phyloP scores from a whole-genome alignment of 2,797 vertebrate species.

The Varecia variegata region DNA sequence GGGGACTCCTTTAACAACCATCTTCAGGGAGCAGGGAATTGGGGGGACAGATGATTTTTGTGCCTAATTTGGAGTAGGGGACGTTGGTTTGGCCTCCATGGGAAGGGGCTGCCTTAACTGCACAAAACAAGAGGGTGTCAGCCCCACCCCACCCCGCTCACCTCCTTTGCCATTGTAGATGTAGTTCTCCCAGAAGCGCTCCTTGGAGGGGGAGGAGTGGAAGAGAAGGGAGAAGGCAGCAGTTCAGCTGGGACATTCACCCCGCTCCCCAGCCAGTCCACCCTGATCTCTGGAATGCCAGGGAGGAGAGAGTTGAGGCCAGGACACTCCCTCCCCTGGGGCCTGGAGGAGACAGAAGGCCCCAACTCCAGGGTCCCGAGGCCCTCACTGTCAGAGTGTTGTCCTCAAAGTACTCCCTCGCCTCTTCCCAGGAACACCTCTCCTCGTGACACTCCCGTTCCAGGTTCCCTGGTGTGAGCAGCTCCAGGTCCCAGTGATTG shows the following conservation, averaged over 20 bases:
- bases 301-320: background rate
- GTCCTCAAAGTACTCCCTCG: conserved; percentile 90
- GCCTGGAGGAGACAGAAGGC: background rate
- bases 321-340: too few species aligned
- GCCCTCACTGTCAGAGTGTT: conserved; percentile 82
- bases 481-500: conserved; percentile 93
- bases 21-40: background rate
- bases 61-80: background rate
- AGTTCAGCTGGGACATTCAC: background rate
- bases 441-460: conserved; percentile 91
- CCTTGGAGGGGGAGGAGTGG: conserved; percentile 53
- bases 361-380: background rate
- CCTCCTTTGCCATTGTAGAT: conserved; percentile 80
- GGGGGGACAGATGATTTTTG: background rate
- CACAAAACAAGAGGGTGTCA: too few species aligned
- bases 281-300: background rate
- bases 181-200: conserved; percentile 78
- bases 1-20: background rate
- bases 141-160: conserved; percentile 51
- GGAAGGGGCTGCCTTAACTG: background rate
- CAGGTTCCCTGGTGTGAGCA: conserved; percentile 83
- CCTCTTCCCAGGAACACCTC: conserved; percentile 91
- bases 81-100: background rate
- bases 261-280: background rate
- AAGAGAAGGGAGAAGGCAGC: background rate